Conservation (phyloP, 2,797 vertebrate genomes). For the Gambusia yucatana region DNA sequence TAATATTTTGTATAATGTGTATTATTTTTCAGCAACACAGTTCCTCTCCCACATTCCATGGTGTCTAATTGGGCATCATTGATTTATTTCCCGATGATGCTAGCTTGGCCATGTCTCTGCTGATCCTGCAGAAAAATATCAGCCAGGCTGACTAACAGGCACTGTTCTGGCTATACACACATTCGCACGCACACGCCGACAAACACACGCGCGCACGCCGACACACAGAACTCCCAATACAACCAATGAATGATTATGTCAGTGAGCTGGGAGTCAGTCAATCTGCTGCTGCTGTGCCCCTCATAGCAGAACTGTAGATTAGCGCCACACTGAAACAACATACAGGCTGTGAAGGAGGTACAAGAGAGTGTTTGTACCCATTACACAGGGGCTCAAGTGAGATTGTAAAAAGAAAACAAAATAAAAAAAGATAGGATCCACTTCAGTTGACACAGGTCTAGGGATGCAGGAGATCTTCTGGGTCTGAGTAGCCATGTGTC, state of each 20-base stretch:
- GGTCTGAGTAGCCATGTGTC: constrained; percentile 66
- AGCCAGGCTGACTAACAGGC: constrained; percentile 66
- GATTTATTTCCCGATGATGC: constrained; percentile 78
- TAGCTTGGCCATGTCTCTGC: constrained; percentile 74
- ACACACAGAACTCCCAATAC: constrained; percentile 47
- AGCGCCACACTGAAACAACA: constrained; percentile 64
- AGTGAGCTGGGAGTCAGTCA: constrained; percentile 76
- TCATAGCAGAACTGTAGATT: constrained; percentile 70
- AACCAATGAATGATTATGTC: constrained; percentile 76
- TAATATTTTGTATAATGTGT: constrained; percentile 38
- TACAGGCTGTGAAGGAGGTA: constrained; percentile 32
- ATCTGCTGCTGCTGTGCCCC: constrained; percentile 61
- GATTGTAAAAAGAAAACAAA: constrained; percentile 4
- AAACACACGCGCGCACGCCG: constrained; percentile 5
- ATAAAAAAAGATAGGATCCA: constrained; percentile 30
- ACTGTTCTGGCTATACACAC: constrained; percentile 6
- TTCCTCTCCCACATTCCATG: constrained; percentile 68
- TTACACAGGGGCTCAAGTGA: constrained; percentile 22
- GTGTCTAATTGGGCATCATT: constrained; percentile 78
- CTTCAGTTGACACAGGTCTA: constrained; percentile 42
- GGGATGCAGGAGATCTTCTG: constrained; percentile 59
- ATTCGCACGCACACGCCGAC: constrained; percentile 10
- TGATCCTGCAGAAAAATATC: constrained; percentile 82
- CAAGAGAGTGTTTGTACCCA: constrained; percentile 21
- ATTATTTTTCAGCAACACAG: constrained; percentile 42